Percentiles rank a stretch among this genome's conserved stretches.
These are phyloP conservation scores for Magallana ariakensis DNA, from an alignment of 1,140 invertebrate species.

Conservation along the genomic window DNA sequence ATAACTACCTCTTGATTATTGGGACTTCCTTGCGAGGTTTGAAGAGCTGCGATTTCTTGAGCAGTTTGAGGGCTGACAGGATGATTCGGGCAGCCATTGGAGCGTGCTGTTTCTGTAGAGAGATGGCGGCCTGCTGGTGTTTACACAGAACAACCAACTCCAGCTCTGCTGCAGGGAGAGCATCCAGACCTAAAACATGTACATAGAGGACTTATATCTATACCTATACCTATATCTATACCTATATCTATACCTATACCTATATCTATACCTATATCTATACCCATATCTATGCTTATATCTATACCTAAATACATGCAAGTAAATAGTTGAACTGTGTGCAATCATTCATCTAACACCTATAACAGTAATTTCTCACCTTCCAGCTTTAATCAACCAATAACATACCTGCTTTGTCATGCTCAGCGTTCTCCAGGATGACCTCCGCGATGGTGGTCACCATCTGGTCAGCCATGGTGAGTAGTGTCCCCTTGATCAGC, in stretches of 20 bases:
- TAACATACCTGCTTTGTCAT: slow-evolving; percentile 67
- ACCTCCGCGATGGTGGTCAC: slow-evolving; percentile 73
- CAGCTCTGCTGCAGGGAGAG: slow-evolving; percentile 75
- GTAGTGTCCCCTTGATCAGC: slow-evolving; percentile 73
- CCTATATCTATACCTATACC: too few species aligned
- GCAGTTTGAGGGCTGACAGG: slow-evolving; percentile 73
- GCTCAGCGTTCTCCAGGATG: slow-evolving; percentile 72
- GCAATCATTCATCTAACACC: too few species aligned
- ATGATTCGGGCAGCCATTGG: slow-evolving; percentile 74
- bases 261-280: too few species aligned
- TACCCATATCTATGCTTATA: too few species aligned
- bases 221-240: too few species aligned
- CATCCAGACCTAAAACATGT: slow-evolving; percentile 65
- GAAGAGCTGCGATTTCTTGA: slow-evolving; percentile 72
- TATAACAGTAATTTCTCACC: too few species aligned
- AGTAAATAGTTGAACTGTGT: too few species aligned
- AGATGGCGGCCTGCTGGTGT: slow-evolving; percentile 73
- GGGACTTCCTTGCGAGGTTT: slow-evolving; percentile 65
- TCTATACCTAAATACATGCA: too few species aligned
- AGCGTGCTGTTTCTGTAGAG: slow-evolving; percentile 76
- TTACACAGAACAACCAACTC: slow-evolving; percentile 76
- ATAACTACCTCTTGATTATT: slow-evolving; percentile 61
- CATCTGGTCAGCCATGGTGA: slow-evolving; percentile 74
- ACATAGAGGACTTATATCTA: too few species aligned
- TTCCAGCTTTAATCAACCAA: too few species aligned